Evolutionary conservation across 2,113 vertebrate species (phyloP).

Genomic region (Apteryx owenii): DNA sequence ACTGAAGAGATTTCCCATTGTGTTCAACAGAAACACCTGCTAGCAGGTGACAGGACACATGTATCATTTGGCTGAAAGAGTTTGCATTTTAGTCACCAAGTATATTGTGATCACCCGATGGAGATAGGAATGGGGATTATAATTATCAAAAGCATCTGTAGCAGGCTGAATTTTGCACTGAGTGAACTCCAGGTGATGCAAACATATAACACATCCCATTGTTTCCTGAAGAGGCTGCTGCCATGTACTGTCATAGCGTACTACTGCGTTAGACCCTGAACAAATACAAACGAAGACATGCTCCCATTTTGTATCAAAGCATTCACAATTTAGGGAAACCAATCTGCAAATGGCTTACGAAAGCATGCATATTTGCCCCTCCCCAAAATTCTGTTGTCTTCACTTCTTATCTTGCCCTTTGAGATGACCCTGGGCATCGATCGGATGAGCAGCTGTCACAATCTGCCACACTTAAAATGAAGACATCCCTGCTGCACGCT

Average conservation of each 20-base stretch:
- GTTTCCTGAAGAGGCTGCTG: neutral
- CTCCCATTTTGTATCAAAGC: neutral
- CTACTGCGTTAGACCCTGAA: neutral
- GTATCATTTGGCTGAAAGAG: neutral
- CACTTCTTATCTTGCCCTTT: neutral
- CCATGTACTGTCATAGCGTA: too few relatives aligned
- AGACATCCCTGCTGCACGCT: neutral
- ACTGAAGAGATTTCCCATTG: neutral
- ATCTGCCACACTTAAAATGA: neutral
- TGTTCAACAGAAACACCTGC: neutral
- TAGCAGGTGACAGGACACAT: rapidly evolving
- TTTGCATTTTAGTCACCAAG: neutral
- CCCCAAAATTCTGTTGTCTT: neutral
- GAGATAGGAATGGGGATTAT: neutral
- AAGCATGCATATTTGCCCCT: neutral
- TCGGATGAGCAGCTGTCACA: neutral
- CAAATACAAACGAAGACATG: neutral
- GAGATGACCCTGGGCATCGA: neutral
- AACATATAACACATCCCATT: neutral
- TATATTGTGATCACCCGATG: neutral
- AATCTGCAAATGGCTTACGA: neutral
- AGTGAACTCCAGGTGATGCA: neutral
- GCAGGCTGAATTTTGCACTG: neutral
- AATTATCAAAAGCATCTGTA: neutral
- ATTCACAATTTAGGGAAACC: neutral